Conservation (phyloP, 1,140 invertebrate genomes). For the Drosophila santomea region DNA sequence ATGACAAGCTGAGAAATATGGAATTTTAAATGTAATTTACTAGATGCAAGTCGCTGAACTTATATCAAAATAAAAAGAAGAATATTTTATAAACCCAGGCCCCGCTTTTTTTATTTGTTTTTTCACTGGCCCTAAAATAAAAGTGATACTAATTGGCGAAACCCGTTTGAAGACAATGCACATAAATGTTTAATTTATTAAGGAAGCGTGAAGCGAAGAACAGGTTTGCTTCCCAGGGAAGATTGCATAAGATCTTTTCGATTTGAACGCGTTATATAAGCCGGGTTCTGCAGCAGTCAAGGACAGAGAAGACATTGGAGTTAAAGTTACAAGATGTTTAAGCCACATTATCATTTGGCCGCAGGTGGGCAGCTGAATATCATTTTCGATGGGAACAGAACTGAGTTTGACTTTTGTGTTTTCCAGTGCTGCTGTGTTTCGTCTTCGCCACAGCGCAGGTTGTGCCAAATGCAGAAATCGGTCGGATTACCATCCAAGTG, state of each 20-base stretch:
- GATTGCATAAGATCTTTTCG: constrained; percentile 14
- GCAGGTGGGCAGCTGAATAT: constrained; percentile 42
- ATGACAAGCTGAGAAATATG: constrained; percentile 36
- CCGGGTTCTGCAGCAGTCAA: constrained; percentile 1
- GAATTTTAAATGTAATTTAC: constrained; percentile 69
- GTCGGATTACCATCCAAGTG: constrained; percentile 67
- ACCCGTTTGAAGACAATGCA: constrained; percentile 40
- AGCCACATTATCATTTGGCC: constrained; percentile 57
- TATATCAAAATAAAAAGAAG: constrained; percentile 62
- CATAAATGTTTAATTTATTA: constrained; percentile 58
- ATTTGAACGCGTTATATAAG: constrained; percentile 55
- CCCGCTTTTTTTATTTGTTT: constrained; percentile 2
- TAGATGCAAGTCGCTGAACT: constrained; percentile 56
- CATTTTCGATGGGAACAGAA: not conserved
- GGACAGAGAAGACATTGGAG: constrained; percentile 60
- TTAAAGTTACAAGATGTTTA: constrained; percentile 57
- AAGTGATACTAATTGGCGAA: constrained; percentile 50
- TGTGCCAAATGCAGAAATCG: constrained; percentile 71
- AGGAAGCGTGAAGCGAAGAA: constrained; percentile 49
- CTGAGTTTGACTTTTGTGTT: not conserved
- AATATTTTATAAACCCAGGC: constrained; percentile 63
- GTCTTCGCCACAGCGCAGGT: constrained; percentile 65
- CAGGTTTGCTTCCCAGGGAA: constrained; percentile 59
- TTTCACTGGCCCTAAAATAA: constrained; percentile 12
- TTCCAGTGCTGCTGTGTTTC: constrained; percentile 64